Conservation (phyloP, 2,797 vertebrate species). For the Gallinago solitaria region DNA sequence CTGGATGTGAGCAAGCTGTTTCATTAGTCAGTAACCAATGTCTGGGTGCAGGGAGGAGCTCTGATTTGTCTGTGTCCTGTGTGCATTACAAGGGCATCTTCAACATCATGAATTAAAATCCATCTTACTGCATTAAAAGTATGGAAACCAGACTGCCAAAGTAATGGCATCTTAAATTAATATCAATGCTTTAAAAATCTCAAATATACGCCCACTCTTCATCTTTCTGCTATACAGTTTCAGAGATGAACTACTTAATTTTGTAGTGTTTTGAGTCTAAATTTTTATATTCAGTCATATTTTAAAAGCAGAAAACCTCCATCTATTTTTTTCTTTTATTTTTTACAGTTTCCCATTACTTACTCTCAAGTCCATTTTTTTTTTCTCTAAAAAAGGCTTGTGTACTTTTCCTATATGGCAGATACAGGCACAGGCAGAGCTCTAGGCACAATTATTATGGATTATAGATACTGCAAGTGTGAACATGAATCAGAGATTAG, state of each 20-base stretch:
- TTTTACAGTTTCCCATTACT: neutral
- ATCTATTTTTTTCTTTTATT: neutral
- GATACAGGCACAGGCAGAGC: neutral
- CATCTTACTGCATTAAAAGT: constrained; percentile 20
- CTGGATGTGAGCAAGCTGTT: constrained; percentile 57
- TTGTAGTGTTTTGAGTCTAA: constrained; percentile 2
- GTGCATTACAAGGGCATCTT: constrained; percentile 59
- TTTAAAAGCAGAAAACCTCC: neutral
- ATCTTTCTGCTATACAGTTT: constrained; percentile 3
- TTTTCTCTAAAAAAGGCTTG: neutral
- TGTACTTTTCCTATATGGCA: neutral
- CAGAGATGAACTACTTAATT: neutral
- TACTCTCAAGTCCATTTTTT: neutral
- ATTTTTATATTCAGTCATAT: neutral
- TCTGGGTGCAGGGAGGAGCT: constrained; percentile 49
- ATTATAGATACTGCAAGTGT: neutral
- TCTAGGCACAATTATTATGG: neutral
- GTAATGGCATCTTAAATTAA: constrained; percentile 32
- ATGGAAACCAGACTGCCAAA: constrained; percentile 35
- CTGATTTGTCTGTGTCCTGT: constrained; percentile 73
- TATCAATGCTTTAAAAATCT: constrained; percentile 40
- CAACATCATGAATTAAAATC: constrained; percentile 67
- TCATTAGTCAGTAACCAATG: constrained; percentile 56
- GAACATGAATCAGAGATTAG: constrained; percentile 1
- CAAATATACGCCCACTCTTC: neutral